phyloP scores from a whole-genome alignment of 2,113 vertebrate genomes.

The Pyrgilauda ruficollis region DNA sequence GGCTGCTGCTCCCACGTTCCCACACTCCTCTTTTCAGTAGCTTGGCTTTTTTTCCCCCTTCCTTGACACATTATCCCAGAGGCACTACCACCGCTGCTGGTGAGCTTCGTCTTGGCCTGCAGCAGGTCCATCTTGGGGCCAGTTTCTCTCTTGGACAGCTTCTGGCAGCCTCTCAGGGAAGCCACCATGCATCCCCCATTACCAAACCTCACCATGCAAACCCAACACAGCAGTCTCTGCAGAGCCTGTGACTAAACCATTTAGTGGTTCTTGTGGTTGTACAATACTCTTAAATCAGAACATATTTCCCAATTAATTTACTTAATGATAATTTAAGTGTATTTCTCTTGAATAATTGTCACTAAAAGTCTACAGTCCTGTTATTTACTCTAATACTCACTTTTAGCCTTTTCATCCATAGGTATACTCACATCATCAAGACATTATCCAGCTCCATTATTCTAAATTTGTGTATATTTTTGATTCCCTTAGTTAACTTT shows the following conservation, averaged over 20 bases:
- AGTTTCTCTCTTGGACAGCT: neutral
- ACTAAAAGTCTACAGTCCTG: neutral
- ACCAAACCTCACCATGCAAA: neutral
- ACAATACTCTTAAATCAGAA: neutral
- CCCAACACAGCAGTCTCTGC: neutral
- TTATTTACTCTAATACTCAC: neutral
- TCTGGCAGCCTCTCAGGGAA: neutral
- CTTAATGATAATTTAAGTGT: neutral
- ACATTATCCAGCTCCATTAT: neutral
- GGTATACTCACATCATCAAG: neutral
- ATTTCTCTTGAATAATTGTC: neutral
- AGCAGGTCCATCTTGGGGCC: neutral
- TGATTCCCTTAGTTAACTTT: neutral
- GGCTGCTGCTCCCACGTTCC: no score
- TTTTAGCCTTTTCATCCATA: neutral
- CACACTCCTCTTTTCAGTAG: neutral
- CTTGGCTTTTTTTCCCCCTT: neutral
- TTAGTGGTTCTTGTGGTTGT: neutral
- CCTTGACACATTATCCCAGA: neutral
- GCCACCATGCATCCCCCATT: rapidly evolving
- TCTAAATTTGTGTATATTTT: neutral
- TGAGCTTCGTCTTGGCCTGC: neutral
- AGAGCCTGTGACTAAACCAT: neutral
- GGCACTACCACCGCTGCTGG: no score
- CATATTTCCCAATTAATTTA: neutral